phyloP scores from a whole-genome alignment of 2,797 vertebrate genomes.

The Argyrosomus regius region DNA sequence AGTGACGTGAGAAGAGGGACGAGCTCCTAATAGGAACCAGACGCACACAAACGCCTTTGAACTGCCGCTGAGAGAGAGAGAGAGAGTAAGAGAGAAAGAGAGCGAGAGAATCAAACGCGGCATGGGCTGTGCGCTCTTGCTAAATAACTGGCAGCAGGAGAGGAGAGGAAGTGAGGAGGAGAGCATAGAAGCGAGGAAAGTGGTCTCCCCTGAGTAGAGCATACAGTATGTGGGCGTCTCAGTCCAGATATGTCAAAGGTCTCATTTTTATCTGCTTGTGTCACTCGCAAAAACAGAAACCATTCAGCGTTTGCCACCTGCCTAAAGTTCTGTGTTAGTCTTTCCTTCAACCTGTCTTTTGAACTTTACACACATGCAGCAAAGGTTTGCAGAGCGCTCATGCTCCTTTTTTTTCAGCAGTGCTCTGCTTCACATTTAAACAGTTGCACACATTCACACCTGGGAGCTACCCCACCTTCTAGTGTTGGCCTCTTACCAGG shows the following conservation, averaged over 20 bases:
- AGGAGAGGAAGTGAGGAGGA: constrained; percentile 73
- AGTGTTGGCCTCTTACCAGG: constrained; percentile 63
- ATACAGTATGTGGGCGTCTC: constrained; percentile 49
- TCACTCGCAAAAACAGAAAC: constrained; percentile 34
- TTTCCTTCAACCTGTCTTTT: neutral
- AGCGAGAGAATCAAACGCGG: constrained; percentile 78
- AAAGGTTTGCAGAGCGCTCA: constrained; percentile 7
- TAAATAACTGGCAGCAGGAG: constrained; percentile 81
- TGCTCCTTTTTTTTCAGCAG: constrained; percentile 26
- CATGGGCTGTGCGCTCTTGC: constrained; percentile 72
- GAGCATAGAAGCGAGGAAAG: constrained; percentile 68
- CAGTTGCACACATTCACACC: constrained; percentile 78
- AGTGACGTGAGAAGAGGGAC: constrained; percentile 89
- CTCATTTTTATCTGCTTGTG: constrained; percentile 59
- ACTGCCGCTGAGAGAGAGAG: constrained; percentile 78
- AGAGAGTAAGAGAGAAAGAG: constrained; percentile 56
- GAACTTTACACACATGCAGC: neutral
- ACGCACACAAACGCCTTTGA: constrained; percentile 83
- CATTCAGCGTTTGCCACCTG: constrained; percentile 43
- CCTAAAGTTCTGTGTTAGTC: neutral
- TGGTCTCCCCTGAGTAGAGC: constrained; percentile 56
- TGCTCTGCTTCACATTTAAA: constrained; percentile 62
- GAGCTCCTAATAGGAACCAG: constrained; percentile 87
- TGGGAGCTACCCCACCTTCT: constrained; percentile 66
- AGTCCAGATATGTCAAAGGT: constrained; percentile 37